Evolutionary conservation across 2,888 invertebrate genomes (phyloP), one percentile per base, ranked within the genome.

Genomic region (Acronicta alni): DNA sequence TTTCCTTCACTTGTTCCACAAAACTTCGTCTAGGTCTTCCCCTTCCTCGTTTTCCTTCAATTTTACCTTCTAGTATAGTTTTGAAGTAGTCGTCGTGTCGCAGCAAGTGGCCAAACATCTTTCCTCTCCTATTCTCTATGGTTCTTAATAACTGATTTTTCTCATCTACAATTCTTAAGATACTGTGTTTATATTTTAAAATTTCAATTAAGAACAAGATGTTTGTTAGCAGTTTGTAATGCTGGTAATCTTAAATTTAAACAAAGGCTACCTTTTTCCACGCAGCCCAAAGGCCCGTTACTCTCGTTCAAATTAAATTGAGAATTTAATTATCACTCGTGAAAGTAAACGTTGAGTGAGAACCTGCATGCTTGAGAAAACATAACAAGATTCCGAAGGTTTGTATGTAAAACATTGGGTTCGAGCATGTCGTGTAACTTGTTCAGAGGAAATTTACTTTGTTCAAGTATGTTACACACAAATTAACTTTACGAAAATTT

Each of bases 281-380:
- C 18, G n/a, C 10, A 9, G 15, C 15, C 15, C 46, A 51, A 52
- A 47, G 20, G 51, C 17, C n/a, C 18, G 57, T 57, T 57, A 57
- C 37, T 61, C 46, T 52, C 39, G 38, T 35, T 47, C 10, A 54
- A 68, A 57, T 62, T 62, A 47, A 57, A 57, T 67, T 62, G 37
- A 30, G 37, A 54, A 41, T 61, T 57, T 57, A 72, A 68, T 67
- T 54, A 59, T 46, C 41, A 57, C 67, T 38, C 35, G 17, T 32
- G 44, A 32, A 49, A 47, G 39, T 51, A 20, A 51, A 42, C 30
- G 43, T 20, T 14, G 52, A 15, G 18, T 18, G 30, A 42, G 32
- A 52, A 49, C 17, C 45, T n/a, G 26, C 35, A 18, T 45, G 38
- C 38, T 67, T 56, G 43, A 42, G 48, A 26, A 49, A 45, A 49